Percentiles rank a stretch among this genome's conserved stretches.
Conservation (phyloP, 2,113 vertebrate species). For the Neoarius graeffei region DNA sequence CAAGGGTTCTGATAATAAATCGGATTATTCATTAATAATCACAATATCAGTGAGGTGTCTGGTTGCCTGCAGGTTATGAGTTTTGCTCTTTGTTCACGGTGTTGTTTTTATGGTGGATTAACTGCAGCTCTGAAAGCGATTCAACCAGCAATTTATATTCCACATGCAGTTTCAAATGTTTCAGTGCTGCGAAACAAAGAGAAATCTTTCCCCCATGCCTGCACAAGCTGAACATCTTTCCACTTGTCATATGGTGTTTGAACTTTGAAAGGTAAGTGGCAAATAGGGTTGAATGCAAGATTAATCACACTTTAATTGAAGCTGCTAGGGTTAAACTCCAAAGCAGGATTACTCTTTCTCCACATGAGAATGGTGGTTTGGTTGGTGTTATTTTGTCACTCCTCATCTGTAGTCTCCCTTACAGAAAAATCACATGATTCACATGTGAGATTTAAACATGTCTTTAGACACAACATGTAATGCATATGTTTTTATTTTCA, state of each 20-base stretch:
- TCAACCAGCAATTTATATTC: background rate
- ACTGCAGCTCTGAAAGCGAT: background rate
- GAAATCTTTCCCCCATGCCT: background rate
- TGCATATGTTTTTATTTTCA: background rate
- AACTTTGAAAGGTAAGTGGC: background rate
- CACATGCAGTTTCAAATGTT: constrained; percentile 6
- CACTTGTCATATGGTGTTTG: background rate
- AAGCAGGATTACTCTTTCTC: background rate
- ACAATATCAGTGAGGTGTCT: background rate
- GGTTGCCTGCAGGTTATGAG: background rate
- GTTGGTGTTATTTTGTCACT: background rate
- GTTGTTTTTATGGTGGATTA: background rate
- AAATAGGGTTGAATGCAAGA: background rate
- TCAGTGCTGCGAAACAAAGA: background rate
- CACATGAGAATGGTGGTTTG: background rate
- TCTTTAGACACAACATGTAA: background rate
- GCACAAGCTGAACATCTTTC: background rate
- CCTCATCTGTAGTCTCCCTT: background rate
- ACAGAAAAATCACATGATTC: background rate
- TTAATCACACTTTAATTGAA: background rate
- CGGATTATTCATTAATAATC: background rate
- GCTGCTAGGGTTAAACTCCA: background rate
- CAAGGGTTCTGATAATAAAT: constrained; percentile 3
- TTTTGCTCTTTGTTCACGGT: background rate
- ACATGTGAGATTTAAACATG: background rate